Conservation (phyloP, 2,797 vertebrate genomes). For the Phoebastria nigripes region DNA sequence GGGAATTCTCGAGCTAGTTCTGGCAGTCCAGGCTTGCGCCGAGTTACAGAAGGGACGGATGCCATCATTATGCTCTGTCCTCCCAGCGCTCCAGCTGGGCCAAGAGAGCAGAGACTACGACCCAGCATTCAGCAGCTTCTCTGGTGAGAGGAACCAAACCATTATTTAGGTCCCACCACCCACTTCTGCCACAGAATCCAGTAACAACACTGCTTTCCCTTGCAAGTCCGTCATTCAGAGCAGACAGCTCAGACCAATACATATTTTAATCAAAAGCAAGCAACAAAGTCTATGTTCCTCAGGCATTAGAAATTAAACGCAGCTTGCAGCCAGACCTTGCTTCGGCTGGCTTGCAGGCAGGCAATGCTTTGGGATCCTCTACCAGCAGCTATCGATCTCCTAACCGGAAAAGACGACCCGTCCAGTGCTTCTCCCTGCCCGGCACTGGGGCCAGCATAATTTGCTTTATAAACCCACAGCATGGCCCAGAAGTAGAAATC, state of each 20-base stretch:
- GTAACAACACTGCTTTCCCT: background rate
- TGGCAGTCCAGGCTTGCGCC: fast-evolving
- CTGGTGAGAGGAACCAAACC: background rate
- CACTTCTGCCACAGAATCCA: background rate
- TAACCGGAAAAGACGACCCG: background rate
- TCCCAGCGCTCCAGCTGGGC: background rate
- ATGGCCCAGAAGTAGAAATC: background rate
- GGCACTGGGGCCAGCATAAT: background rate
- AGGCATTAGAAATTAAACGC: fast-evolving
- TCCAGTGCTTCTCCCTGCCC: background rate
- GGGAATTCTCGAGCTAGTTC: background rate
- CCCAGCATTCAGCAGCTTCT: background rate
- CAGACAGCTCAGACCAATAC: background rate
- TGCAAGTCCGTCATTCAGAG: fast-evolving
- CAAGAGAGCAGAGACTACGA: background rate
- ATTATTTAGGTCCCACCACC: background rate
- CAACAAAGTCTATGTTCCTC: background rate
- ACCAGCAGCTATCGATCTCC: background rate
- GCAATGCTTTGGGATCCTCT: background rate
- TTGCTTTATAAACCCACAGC: background rate
- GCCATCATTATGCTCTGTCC: background rate
- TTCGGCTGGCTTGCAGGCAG: background rate
- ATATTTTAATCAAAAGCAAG: background rate
- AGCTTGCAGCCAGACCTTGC: background rate
- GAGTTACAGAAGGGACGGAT: background rate